Evolutionary conservation across 1,140 invertebrate species (phyloP), one percentile per base, ranked within the genome.

Genomic region (Cepaea nemoralis): DNA sequence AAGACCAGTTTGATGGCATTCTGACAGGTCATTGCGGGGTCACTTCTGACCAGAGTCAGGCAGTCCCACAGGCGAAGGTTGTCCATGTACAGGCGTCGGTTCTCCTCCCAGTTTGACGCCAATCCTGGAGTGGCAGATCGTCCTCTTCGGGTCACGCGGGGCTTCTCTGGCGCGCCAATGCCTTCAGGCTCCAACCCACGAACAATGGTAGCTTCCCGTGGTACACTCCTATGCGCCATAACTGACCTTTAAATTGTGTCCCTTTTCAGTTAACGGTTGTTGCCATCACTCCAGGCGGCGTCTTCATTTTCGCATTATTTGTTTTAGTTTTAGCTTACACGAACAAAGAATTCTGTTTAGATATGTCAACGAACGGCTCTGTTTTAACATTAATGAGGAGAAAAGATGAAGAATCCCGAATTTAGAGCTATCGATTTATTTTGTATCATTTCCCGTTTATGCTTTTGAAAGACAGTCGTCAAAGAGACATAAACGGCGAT

Each of bases 1-100:
- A 77, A 82, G 33, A 82, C 45, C 27, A 70, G 31, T 35, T 69
- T 73, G 48, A 63, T 77, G 27, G 66, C 76, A 16, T 31, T 69
- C 74, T 79, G 63, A 66, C 73, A 77, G 33, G 6, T 33, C 39
- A 50, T 24, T 24, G 40, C 42, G 14, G 63, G 40, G 73, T 76
- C 69, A 19, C 73, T 77, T 27, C 71, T 19, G 1, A 74, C 24
- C 3, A 81, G 59, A 5, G 48, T 66, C 40, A 81, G 48, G 79
- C 48, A 73, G 66, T 67, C 63, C 77, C 67, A 67, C 10, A 50
- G 66, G 12, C 67, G 35, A 37, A 70, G 40, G 42, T 80, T 80
- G 63, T 80, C 67, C 66, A 67, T 48, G 37, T 67, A 48, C 3
- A 80, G 39, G 22, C 31, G 66, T 6, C 48, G 45, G 48, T 76